Evolutionary conservation across 1,140 invertebrate genomes (phyloP), one percentile per base, ranked within the genome.

Genomic region (Drosophila sulfurigaster): DNA sequence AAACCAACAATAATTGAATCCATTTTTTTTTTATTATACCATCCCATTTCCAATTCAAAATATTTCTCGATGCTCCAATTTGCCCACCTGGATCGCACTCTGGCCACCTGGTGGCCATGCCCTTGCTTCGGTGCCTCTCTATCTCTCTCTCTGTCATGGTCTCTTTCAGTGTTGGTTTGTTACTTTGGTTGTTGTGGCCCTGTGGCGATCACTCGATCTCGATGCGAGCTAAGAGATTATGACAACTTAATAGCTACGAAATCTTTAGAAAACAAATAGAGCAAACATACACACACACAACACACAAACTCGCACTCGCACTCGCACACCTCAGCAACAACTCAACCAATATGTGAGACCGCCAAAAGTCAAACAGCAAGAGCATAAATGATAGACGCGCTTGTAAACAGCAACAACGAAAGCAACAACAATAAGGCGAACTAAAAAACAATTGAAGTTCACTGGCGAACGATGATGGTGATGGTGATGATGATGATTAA

Each of bases 211-310:
- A 71, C 74, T 68, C 69, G 68, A 82, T 77, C 67, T 79, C 72
- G 54, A 64, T 64, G 67, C 52, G 66, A 58, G 16, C 64, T 49
- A 59, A 64, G 77, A 75, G 85, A 87, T 87, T 87, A 87, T 87
- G 83, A 87, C 83, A 87, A 87, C 83, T 87, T 87, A 87, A 87
- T 87, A 87, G 83, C 77, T 66, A 82, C 77, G 75, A 83, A 87
- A 89, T 78, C 60, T 70, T 71, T 64, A 51, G 67, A 56, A 79
- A 83, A 83, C 85, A 83, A 88, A 88, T 88, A 83, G 83, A 88
- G 83, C 83, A 88, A 66, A 78, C 70, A 71, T 64, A 81, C 57
- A 41, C 10, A 3, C 35, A 38, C 35, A 38, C 35, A 38, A 38
- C 35, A 38, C 35, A 38, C 10, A 38, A 7, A 38, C 35, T 6